Evolutionary conservation across 2,797 vertebrate species (phyloP).

Genomic region (Spinus pinus): DNA sequence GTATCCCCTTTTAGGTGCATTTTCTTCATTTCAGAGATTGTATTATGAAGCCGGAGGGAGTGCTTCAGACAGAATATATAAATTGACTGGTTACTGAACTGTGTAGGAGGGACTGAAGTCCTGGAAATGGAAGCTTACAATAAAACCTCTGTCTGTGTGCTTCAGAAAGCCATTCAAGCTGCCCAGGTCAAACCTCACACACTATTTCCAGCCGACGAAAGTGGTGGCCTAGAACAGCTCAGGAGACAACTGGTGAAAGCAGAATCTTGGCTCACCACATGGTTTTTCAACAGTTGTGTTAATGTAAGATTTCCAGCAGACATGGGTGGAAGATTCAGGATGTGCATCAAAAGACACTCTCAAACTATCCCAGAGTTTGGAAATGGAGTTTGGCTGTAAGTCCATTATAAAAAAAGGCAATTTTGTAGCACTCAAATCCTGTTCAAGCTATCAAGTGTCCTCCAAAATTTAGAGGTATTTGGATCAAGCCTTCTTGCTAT

Average conservation of each 20-base stretch:
- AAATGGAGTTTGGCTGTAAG: background rate
- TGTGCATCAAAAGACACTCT: background rate
- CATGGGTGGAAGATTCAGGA: background rate
- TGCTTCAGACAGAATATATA: conserved; percentile 46
- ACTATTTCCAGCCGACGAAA: conserved; percentile 16
- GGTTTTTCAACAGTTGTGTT: background rate
- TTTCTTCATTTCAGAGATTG: conserved; percentile 52
- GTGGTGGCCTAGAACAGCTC: conserved; percentile 27
- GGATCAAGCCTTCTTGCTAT: background rate
- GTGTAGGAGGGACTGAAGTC: conserved; percentile 25
- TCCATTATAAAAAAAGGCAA: background rate
- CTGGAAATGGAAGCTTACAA: conserved; percentile 35
- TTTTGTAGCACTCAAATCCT: background rate
- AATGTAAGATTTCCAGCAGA: conserved; percentile 35
- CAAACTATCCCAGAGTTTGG: background rate
- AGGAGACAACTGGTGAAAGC: conserved; percentile 12
- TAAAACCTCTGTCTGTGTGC: background rate
- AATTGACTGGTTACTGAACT: conserved; percentile 45
- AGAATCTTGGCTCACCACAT: background rate
- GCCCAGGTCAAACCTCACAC: conserved; percentile 13
- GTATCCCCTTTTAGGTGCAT: background rate
- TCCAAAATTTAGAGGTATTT: background rate
- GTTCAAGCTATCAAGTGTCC: background rate
- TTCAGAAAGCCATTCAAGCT: background rate
- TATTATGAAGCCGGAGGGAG: conserved; percentile 30